These are phyloP conservation scores for Lordiphosa mommai DNA, from an alignment of 1,140 invertebrate species.

Conservation along the genomic window DNA sequence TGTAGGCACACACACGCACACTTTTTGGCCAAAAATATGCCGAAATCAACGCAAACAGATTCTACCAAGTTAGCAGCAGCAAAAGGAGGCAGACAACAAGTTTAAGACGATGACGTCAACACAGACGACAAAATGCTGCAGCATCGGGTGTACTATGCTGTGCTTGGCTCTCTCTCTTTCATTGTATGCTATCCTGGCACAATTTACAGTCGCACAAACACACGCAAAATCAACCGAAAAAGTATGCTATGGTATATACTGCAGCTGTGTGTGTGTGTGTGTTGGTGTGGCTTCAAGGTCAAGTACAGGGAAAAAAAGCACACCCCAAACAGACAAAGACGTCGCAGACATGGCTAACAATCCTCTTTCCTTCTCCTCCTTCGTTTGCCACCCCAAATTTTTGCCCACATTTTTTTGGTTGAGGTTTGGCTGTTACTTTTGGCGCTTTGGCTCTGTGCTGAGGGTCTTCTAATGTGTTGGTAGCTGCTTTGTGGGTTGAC, in stretches of 20 bases:
- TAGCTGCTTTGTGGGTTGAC: conserved; percentile 33
- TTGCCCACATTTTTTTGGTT: background rate
- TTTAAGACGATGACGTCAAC: background rate
- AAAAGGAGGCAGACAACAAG: conserved; percentile 30
- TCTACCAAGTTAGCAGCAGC: conserved; percentile 67
- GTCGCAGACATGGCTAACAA: conserved; percentile 35
- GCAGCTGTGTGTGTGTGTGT: conserved; percentile 9
- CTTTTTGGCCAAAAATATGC: conserved; percentile 67
- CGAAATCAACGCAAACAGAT: conserved; percentile 78
- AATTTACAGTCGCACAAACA: conserved; percentile 50
- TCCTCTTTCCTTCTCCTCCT: background rate
- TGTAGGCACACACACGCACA: conserved; percentile 56
- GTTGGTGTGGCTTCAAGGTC: conserved; percentile 56
- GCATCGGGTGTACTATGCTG: conserved; percentile 18
- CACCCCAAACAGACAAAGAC: conserved; percentile 47
- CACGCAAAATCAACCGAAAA: conserved; percentile 40
- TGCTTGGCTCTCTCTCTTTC: background rate
- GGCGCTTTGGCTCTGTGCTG: conserved; percentile 30
- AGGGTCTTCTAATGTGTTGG: conserved; percentile 57
- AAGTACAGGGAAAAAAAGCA: conserved; percentile 51
- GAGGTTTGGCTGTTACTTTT: conserved; percentile 33
- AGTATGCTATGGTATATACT: background rate
- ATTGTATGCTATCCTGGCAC: conserved; percentile 38
- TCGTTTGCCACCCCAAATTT: conserved; percentile 4
- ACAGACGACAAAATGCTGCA: conserved; percentile 1